These are phyloP conservation scores for Phalanger gymnotis DNA, from an alignment of 2,797 vertebrate genomes.

Conservation along the genomic window DNA sequence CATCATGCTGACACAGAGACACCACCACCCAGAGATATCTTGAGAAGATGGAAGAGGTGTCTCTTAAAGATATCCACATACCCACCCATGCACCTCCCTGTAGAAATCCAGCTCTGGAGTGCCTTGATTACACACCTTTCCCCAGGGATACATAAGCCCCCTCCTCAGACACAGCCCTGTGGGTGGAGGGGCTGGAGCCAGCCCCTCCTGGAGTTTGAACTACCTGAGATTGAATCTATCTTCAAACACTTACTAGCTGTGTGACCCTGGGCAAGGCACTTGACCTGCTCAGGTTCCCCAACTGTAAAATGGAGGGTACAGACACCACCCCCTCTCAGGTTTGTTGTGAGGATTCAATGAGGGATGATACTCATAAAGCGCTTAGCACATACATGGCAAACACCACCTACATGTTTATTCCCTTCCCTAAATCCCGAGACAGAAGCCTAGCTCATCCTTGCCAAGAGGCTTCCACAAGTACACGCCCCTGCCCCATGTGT, in stretches of 20 bases:
- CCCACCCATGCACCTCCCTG: too few relatives aligned
- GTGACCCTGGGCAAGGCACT: too few relatives aligned
- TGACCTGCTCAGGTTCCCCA: too few relatives aligned
- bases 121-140: not conserved
- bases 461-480: not conserved
- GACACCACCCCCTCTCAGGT: too few relatives aligned
- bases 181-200: not conserved
- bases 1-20: fast-evolving
- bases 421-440: slow-evolving; percentile 32
- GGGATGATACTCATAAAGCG: too few relatives aligned
- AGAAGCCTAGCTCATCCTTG: not conserved
- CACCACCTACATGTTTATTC: not conserved
- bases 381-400: too few relatives aligned
- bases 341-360: too few relatives aligned
- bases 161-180: not conserved
- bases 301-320: too few relatives aligned
- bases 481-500: not conserved
- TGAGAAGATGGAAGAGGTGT: not conserved
- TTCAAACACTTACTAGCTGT: too few relatives aligned
- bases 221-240: too few relatives aligned
- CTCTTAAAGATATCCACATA: too few relatives aligned
- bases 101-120: too few relatives aligned
- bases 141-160: not conserved
- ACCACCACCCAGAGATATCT: not conserved
- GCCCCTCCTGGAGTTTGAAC: not conserved